phyloP scores from a whole-genome alignment of 1,140 invertebrate species.

The Trichonephila clavipes region DNA sequence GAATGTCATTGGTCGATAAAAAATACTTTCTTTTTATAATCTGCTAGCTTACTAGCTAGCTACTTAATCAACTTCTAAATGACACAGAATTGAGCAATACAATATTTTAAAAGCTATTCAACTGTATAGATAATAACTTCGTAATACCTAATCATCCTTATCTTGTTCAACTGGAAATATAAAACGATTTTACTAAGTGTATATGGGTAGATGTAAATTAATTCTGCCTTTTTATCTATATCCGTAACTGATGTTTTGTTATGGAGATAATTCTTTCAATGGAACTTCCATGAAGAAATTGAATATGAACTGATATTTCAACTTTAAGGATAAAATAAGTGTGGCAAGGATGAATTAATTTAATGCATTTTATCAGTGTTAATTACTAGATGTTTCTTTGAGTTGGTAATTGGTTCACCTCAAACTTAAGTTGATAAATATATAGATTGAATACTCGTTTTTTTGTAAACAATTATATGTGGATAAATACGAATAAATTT shows the following conservation, averaged over 20 bases:
- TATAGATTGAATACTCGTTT: too few relatives aligned
- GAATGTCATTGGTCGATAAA: not conserved
- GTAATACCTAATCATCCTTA: not conserved
- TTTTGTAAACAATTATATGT: too few relatives aligned
- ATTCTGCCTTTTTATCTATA: not conserved
- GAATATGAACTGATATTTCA: not conserved
- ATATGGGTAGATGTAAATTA: not conserved
- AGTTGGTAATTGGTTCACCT: too few relatives aligned
- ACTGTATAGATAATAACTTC: not conserved
- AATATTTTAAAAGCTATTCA: not conserved
- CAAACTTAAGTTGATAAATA: too few relatives aligned
- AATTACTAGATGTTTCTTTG: too few relatives aligned
- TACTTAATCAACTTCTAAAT: not conserved
- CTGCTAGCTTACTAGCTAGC: not conserved
- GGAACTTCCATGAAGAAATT: not conserved
- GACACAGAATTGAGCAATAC: not conserved
- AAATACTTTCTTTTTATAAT: constrained; percentile 16
- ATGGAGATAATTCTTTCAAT: not conserved
- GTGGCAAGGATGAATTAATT: too few relatives aligned
- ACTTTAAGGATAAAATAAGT: too few relatives aligned
- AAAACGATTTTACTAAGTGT: not conserved
- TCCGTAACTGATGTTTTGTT: not conserved
- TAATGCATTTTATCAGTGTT: too few relatives aligned
- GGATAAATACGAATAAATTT: too few relatives aligned
- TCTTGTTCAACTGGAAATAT: not conserved